Conservation (phyloP, 2,888 invertebrate species). For the Synergus gifuensis region DNA sequence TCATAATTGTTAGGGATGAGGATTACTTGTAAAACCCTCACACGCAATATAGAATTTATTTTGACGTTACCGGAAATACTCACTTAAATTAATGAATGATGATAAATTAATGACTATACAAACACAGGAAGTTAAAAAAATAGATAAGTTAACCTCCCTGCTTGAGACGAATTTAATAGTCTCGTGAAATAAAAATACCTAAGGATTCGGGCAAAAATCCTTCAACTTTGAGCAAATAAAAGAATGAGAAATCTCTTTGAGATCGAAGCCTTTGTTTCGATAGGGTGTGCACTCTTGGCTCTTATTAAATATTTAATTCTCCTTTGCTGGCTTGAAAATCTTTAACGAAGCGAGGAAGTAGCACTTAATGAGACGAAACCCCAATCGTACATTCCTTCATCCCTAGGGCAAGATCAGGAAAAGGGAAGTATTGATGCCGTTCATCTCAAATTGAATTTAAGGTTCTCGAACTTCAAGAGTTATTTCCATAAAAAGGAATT, state of each 20-base stretch:
- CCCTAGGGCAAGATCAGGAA: background rate
- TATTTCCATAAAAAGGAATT: constrained; percentile 6
- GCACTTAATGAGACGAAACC: constrained; percentile 51
- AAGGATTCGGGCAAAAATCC: background rate
- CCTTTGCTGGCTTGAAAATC: constrained; percentile 43
- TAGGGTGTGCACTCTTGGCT: constrained; percentile 18
- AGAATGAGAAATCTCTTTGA: constrained; percentile 16
- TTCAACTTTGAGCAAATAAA: background rate
- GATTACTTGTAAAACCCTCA: background rate
- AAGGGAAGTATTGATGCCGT: constrained; percentile 18
- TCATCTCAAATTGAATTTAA: constrained; percentile 36
- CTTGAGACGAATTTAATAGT: background rate
- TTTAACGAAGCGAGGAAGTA: constrained; percentile 48
- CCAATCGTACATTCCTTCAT: constrained; percentile 29
- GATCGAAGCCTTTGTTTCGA: constrained; percentile 26
- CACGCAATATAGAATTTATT: background rate
- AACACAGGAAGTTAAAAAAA: background rate
- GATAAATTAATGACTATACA: no score
- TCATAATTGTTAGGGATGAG: background rate
- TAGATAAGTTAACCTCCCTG: background rate
- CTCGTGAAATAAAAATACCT: background rate
- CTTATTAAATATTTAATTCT: constrained; percentile 32
- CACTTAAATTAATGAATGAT: background rate
- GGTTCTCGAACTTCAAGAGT: constrained; percentile 30
- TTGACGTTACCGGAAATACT: background rate